These are phyloP conservation scores for Luperina testacea DNA, from an alignment of 2,888 invertebrate species.

Conservation along the genomic window DNA sequence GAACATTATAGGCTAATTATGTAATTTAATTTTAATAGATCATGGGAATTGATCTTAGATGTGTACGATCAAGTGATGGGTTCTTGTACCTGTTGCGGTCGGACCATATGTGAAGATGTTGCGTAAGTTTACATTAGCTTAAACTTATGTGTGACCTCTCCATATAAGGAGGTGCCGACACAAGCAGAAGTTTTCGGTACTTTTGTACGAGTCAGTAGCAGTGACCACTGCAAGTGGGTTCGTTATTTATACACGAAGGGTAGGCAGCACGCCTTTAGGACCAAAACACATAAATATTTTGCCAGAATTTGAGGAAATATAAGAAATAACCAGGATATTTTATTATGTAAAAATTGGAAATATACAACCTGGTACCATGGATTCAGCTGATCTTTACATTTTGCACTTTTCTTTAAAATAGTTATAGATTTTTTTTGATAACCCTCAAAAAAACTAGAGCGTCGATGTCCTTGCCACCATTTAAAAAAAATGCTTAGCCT, in stretches of 20 bases:
- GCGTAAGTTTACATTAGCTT: constrained; percentile 4
- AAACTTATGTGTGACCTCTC: constrained; percentile 18
- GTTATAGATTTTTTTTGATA: too few relatives aligned
- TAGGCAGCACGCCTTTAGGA: not conserved
- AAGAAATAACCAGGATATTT: not conserved
- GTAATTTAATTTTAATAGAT: not conserved
- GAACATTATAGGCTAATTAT: too few relatives aligned
- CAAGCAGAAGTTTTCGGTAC: not conserved
- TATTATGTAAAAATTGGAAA: not conserved
- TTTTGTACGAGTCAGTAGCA: not conserved
- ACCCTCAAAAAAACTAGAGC: too few relatives aligned
- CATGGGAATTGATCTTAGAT: not conserved
- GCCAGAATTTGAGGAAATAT: not conserved
- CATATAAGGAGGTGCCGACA: not conserved
- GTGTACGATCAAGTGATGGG: not conserved
- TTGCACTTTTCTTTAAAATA: too few relatives aligned
- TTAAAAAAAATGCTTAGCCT: not conserved
- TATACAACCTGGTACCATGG: too few relatives aligned
- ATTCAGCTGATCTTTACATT: too few relatives aligned
- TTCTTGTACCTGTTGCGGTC: not conserved
- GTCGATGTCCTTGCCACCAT: too few relatives aligned
- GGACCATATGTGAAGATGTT: not conserved
- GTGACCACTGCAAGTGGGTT: not conserved
- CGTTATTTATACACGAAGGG: not conserved
- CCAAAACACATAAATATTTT: not conserved